Evolutionary conservation across 2,113 vertebrate genomes (phyloP).

Genomic region (Chitala chitala): DNA sequence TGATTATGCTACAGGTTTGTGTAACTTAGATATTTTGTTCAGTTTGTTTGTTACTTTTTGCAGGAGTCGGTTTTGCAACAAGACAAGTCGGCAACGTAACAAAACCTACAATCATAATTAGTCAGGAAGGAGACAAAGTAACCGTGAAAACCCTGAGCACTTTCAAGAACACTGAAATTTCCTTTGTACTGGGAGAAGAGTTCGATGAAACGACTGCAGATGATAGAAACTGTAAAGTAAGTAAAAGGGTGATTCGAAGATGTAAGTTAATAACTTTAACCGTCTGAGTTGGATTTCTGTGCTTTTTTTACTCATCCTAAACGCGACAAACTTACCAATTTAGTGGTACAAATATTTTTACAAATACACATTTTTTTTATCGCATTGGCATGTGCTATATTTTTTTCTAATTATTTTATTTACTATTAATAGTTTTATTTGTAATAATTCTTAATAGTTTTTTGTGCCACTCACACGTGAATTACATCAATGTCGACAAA

Average conservation of each 20-base stretch:
- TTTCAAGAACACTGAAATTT: conserved; percentile 87
- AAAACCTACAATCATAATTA: conserved; percentile 85
- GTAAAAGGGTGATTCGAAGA: conserved; percentile 29
- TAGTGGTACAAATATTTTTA: too few species aligned
- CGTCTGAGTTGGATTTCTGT: not conserved
- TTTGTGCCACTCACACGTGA: too few species aligned
- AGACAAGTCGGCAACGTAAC: conserved; percentile 86
- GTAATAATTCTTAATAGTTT: too few species aligned
- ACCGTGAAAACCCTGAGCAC: conserved; percentile 77
- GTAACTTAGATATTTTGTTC: not conserved
- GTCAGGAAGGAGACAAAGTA: conserved; percentile 79
- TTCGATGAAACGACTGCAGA: conserved; percentile 85
- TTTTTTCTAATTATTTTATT: too few species aligned
- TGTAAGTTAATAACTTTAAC: not conserved
- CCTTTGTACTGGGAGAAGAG: conserved; percentile 85
- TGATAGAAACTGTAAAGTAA: conserved; percentile 87
- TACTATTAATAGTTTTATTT: too few species aligned
- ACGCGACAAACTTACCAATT: too few species aligned
- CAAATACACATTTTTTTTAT: too few species aligned
- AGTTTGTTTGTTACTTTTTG: not conserved
- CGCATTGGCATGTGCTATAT: too few species aligned
- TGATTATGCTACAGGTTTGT: not conserved
- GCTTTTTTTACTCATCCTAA: not conserved
- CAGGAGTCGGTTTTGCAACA: conserved; percentile 85
- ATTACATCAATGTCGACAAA: too few species aligned